Evolutionary conservation across 2,888 invertebrate genomes (phyloP).

Genomic region (Dascillus cervinus): DNA sequence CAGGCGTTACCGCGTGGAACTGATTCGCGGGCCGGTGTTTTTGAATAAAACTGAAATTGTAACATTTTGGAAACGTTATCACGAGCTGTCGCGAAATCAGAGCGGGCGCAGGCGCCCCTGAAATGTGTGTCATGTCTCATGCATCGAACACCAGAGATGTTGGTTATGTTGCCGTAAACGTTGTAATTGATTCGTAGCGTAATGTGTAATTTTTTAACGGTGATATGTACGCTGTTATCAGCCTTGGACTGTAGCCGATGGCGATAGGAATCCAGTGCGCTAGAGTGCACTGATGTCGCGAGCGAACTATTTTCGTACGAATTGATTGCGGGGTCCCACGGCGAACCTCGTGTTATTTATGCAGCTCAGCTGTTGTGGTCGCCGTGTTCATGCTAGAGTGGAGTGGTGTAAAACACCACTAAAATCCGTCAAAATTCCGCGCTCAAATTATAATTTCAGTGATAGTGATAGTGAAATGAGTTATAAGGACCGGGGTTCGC

Average conservation of each 20-base stretch:
- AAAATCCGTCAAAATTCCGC: conserved; percentile 41
- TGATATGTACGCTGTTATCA: conserved; percentile 36
- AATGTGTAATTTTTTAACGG: conserved; percentile 32
- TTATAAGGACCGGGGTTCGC: conserved; percentile 80
- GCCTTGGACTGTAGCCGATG: conserved; percentile 41
- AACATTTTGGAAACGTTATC: no score
- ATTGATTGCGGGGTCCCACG: conserved; percentile 34
- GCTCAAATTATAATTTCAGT: conserved; percentile 41
- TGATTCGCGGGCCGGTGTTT: no score
- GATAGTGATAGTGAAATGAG: conserved; percentile 66
- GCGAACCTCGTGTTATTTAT: conserved; percentile 29
- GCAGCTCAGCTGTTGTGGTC: conserved; percentile 24
- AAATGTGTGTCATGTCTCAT: conserved; percentile 17
- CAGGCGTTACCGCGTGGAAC: no score
- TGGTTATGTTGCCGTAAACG: conserved; percentile 33
- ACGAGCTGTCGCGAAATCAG: conserved; percentile 20
- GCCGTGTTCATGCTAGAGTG: conserved; percentile 20
- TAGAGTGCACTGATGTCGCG: conserved; percentile 39
- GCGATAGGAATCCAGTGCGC: conserved; percentile 31
- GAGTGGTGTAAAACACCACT: conserved; percentile 15
- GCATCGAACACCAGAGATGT: conserved; percentile 23
- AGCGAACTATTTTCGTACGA: conserved; percentile 40
- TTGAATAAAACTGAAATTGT: no score
- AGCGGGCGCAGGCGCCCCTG: conserved; percentile 19
- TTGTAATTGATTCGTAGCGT: conserved; percentile 28